phyloP scores from a whole-genome alignment of 2,888 invertebrate genomes.

The Drosophila paracracens region DNA sequence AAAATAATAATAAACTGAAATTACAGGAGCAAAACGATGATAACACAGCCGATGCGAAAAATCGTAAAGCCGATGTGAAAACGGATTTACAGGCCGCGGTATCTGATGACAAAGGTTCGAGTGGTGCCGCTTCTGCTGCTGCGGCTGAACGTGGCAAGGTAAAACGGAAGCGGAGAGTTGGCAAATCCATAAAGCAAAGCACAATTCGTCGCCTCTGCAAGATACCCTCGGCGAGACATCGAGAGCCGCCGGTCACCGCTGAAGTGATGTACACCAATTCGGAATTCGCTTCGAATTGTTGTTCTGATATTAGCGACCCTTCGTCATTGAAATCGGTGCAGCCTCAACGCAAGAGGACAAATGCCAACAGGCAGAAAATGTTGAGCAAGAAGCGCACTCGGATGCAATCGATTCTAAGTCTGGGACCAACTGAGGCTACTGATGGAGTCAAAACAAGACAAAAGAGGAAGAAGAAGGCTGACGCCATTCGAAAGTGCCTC shows the following conservation, averaged over 20 bases:
- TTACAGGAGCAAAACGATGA: not conserved
- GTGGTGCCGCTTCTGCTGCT: not conserved
- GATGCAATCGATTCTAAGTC: not conserved
- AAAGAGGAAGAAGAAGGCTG: not conserved
- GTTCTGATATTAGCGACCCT: not conserved
- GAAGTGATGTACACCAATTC: slow-evolving; percentile 33
- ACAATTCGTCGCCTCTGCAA: slow-evolving; percentile 21
- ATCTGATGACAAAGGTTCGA: not conserved
- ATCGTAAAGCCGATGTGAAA: not conserved
- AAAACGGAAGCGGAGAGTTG: not conserved
- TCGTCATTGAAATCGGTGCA: not conserved
- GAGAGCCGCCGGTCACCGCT: not conserved
- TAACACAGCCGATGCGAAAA: rapidly evolving
- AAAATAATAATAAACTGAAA: not conserved
- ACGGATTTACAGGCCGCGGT: not conserved
- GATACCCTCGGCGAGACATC: rapidly evolving
- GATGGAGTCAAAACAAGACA: not conserved
- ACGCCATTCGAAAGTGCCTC: slow-evolving; percentile 2
- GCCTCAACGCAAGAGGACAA: no score
- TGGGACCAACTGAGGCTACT: not conserved
- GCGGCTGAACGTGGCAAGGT: not conserved
- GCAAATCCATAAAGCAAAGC: slow-evolving; percentile 7
- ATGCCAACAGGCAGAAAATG: no score
- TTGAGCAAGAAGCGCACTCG: no score
- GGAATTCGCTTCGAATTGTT: not conserved